Percentiles rank a stretch among this genome's conserved stretches.
Conservation (phyloP, 1,140 invertebrate genomes). For the Zophobas morio region DNA sequence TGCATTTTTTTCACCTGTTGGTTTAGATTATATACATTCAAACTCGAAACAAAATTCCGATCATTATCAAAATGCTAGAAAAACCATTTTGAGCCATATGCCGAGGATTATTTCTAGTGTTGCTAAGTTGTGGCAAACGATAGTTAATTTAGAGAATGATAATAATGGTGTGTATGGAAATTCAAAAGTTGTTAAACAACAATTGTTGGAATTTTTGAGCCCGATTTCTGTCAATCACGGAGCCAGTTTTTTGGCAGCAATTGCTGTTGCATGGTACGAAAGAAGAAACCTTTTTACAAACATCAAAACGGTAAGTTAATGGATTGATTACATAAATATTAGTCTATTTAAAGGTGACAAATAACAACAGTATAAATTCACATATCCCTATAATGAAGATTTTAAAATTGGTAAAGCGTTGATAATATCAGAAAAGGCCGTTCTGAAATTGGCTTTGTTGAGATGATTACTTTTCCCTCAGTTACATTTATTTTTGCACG, state of each 20-base stretch:
- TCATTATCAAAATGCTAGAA: constrained; percentile 76
- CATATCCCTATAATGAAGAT: too few relatives aligned
- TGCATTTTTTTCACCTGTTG: constrained; percentile 74
- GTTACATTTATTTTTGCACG: too few relatives aligned
- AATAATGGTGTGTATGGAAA: constrained; percentile 72
- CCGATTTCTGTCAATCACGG: constrained; percentile 91
- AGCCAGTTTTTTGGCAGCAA: constrained; percentile 84
- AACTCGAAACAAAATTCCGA: constrained; percentile 66
- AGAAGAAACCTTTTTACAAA: constrained; percentile 70
- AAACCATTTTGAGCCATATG: constrained; percentile 83
- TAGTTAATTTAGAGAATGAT: constrained; percentile 68
- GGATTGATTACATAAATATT: background rate
- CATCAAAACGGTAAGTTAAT: constrained; percentile 69
- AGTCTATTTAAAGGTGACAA: background rate
- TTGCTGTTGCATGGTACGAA: constrained; percentile 93
- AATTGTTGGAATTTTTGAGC: constrained; percentile 88
- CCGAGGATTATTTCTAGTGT: constrained; percentile 87
- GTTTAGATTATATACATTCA: constrained; percentile 56
- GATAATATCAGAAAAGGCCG: too few relatives aligned
- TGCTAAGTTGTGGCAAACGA: constrained; percentile 85
- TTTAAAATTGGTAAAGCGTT: too few relatives aligned
- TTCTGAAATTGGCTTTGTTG: too few relatives aligned
- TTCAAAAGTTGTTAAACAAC: constrained; percentile 80
- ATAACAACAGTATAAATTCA: too few relatives aligned
- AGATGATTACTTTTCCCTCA: too few relatives aligned